These are phyloP conservation scores for Neotragus pygmaeus DNA, from an alignment of 2,113 vertebrate genomes.

Conservation along the genomic window DNA sequence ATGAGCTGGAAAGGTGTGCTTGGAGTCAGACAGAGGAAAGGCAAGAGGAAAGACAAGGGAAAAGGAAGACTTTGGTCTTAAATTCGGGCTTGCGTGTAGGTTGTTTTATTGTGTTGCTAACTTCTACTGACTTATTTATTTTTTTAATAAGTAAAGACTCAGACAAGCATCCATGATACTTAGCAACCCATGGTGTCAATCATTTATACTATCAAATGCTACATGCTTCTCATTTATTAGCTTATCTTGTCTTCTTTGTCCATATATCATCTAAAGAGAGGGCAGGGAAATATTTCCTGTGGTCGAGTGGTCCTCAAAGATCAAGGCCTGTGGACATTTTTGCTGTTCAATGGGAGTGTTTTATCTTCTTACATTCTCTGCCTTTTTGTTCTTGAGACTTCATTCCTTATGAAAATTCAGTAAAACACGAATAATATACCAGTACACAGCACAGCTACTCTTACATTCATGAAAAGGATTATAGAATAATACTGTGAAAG, in stretches of 20 bases:
- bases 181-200: constrained; percentile 42
- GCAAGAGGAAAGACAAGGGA: constrained; percentile 70
- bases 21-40: constrained; percentile 75
- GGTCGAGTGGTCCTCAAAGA: background rate
- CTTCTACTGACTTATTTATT: constrained; percentile 64
- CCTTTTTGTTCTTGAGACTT: constrained; percentile 7
- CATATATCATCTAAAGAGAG: background rate
- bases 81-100: constrained; percentile 65
- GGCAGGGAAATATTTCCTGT: background rate
- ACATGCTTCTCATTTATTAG: background rate
- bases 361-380: background rate
- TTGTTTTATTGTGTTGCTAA: constrained; percentile 74
- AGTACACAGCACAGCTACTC: background rate
- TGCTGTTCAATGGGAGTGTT: background rate
- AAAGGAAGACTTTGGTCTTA: constrained; percentile 83
- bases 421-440: background rate
- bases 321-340: background rate
- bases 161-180: constrained; percentile 18
- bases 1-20: constrained; percentile 90
- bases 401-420: constrained; percentile 19
- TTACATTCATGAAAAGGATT: background rate
- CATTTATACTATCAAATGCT: constrained; percentile 39
- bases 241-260: constrained; percentile 36
- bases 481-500: background rate
- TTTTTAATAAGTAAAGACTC: constrained; percentile 70